Evolutionary conservation across 1,140 invertebrate genomes (phyloP), one percentile per base, ranked within the genome.

Genomic region (Harlomillsia oculata): DNA sequence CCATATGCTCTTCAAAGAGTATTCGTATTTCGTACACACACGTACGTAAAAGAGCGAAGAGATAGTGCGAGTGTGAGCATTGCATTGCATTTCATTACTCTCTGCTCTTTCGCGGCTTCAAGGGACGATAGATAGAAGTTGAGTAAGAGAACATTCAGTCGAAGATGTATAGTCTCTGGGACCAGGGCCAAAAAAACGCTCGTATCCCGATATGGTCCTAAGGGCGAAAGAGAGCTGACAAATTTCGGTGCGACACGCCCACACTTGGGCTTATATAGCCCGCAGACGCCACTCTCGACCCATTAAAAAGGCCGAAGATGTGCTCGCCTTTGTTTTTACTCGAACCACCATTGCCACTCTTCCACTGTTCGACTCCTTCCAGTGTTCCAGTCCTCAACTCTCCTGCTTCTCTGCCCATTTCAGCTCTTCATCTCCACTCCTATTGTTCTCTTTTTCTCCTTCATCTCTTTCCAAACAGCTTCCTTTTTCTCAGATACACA

Each of bases 221-320:
- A 48, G 49, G 54, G 59, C 54, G 48, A 56, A 56, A 56, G 40
- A 56, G 43, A 56, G 58, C 62, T 64, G 63, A 64, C 63, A 64
- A 64, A 64, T 64, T 64, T 64, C 63, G 45, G 52, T 40, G 53
- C 39, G 63, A 64, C 59, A 64, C 63, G 63, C 63, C 63, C 63
- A 64, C 63, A 64, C 62, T 64, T 56, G 49, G 53, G 30, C 53
- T 64, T 64, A 58, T 57, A 57, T 59, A 56, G 50, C 55, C 59
- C 63, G 55, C 63, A 64, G 63, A 64, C 63, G 55, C 62, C 57
- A 59, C 58, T 51, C 51, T 56, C 53, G 54, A 48, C 48, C 59
- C 59, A 62, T 62, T 62, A 62, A 62, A 48, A 62, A 62, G 37
- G 32, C 51, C 45, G 48, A 56, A 62, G 51, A 57, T 45, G 41